Evolutionary conservation across 2,113 vertebrate genomes (phyloP).

Genomic region (Megaceryle torquata): DNA sequence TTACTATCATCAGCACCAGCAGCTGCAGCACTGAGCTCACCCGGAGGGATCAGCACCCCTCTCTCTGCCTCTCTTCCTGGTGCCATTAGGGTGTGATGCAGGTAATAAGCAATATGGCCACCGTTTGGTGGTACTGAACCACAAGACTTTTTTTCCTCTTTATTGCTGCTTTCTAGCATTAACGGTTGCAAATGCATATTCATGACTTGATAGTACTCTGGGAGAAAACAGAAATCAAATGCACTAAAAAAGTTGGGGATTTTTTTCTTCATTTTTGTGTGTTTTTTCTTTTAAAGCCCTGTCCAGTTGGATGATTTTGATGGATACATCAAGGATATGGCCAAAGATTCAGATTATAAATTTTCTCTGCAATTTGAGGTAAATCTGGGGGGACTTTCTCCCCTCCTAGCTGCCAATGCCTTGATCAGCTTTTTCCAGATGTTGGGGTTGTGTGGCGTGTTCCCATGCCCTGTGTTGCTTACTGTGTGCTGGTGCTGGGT

Average conservation of each 20-base stretch:
- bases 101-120: background rate
- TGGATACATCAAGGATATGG: constrained; percentile 94
- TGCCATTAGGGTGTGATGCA: fast-evolving
- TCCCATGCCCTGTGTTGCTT: background rate
- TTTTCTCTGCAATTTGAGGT: constrained; percentile 99
- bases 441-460: fast-evolving
- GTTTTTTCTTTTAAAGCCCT: constrained; percentile 74
- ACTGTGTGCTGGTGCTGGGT: background rate
- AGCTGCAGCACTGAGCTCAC: background rate
- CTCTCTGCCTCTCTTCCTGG: background rate
- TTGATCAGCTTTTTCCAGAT: background rate
- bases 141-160: background rate
- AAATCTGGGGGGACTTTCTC: background rate
- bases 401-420: background rate
- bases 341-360: constrained; percentile 96
- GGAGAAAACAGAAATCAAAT: background rate
- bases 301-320: constrained; percentile 96
- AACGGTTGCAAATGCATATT: background rate
- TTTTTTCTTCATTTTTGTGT: background rate
- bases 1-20: background rate
- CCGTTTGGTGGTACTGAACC: background rate
- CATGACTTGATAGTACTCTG: background rate
- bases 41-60: too few relatives aligned
- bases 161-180: background rate
- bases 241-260: fast-evolving